Evolutionary conservation across 2,888 invertebrate genomes (phyloP).

Genomic region (Seira musarum): DNA sequence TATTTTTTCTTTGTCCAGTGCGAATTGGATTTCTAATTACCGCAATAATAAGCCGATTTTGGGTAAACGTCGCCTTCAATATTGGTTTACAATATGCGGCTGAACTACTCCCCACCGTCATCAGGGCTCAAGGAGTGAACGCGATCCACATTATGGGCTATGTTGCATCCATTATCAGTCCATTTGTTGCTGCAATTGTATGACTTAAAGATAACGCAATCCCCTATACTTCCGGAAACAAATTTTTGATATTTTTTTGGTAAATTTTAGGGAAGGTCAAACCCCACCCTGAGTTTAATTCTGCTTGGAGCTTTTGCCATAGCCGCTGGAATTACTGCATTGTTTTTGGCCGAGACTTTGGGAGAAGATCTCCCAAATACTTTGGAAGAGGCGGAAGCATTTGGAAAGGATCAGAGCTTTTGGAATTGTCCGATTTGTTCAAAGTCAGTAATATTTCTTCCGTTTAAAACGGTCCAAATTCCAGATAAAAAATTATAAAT

Average conservation of each 20-base stretch:
- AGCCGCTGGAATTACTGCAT: conserved; percentile 82
- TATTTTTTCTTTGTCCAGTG: too few species aligned
- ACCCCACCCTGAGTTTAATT: conserved; percentile 82
- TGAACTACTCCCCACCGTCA: conserved; percentile 88
- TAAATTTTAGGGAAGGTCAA: conserved; percentile 78
- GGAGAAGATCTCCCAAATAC: conserved; percentile 90
- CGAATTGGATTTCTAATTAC: conserved; percentile 71
- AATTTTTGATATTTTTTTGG: neutral
- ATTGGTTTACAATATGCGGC: conserved; percentile 92
- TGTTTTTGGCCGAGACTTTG: conserved; percentile 89
- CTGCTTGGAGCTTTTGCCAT: conserved; percentile 85
- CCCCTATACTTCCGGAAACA: too few species aligned
- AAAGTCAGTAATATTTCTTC: conserved; percentile 54
- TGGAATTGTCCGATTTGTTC: conserved; percentile 79
- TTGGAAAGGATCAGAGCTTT: conserved; percentile 84
- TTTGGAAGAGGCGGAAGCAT: conserved; percentile 87
- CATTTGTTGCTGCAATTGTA: conserved; percentile 88
- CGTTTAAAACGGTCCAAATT: too few species aligned
- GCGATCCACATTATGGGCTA: conserved; percentile 70
- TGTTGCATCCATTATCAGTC: conserved; percentile 72
- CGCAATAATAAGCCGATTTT: conserved; percentile 87
- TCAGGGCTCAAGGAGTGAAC: conserved; percentile 74
- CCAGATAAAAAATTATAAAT: too few species aligned
- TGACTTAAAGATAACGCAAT: conserved; percentile 70
- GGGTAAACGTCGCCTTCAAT: conserved; percentile 91